These are phyloP conservation scores for Sylvia borin DNA, from an alignment of 2,797 vertebrate species.

Conservation along the genomic window DNA sequence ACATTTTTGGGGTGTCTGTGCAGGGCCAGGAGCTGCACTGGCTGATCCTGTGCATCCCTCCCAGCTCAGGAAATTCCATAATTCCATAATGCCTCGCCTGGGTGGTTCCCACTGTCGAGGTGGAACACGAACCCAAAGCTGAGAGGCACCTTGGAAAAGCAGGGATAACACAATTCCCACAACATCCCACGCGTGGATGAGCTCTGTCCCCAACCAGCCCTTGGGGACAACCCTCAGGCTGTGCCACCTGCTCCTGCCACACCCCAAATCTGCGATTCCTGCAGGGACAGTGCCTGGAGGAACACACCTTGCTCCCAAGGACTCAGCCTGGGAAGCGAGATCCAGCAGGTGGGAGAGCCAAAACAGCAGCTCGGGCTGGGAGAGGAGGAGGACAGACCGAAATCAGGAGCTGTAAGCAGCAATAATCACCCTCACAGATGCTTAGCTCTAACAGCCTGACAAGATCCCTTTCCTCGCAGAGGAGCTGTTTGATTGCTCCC, in stretches of 20 bases:
- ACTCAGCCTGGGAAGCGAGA: neutral
- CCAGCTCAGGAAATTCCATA: neutral
- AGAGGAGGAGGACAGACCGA: neutral
- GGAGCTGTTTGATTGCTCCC: constrained; percentile 49
- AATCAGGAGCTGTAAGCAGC: neutral
- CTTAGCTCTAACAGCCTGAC: constrained; percentile 29
- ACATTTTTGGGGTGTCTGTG: neutral
- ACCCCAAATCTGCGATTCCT: rapidly evolving
- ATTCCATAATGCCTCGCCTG: rapidly evolving
- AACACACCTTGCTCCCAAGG: neutral
- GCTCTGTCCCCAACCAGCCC: neutral
- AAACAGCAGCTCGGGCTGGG: neutral
- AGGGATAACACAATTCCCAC: neutral
- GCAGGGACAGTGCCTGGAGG: rapidly evolving
- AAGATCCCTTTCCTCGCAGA: neutral
- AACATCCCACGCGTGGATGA: neutral
- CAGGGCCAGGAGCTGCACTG: neutral
- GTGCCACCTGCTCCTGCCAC: neutral
- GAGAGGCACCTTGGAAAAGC: neutral
- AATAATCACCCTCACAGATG: constrained; percentile 54
- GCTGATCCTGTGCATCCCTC: neutral
- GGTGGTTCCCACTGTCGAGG: neutral
- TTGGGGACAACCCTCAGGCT: rapidly evolving
- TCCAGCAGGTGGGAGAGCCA: neutral
- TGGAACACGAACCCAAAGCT: neutral